phyloP scores from a whole-genome alignment of 2,888 invertebrate genomes.

The Sclerodermus sp. region DNA sequence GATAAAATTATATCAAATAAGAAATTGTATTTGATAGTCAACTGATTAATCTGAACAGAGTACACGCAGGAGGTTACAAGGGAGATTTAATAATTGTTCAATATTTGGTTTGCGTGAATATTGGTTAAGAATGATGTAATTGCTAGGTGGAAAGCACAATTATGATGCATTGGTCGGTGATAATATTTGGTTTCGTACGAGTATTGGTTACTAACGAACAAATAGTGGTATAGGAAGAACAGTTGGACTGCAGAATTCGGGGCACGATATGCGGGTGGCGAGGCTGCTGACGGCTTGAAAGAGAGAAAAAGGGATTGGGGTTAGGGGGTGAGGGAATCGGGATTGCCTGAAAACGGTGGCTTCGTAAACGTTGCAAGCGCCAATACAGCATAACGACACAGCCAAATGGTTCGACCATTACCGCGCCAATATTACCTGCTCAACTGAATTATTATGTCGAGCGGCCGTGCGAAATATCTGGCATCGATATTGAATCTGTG shows the following conservation, averaged over 20 bases:
- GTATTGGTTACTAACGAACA: constrained; percentile 22
- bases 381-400: constrained; percentile 47
- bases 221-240: constrained; percentile 9
- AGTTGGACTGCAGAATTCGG: not conserved
- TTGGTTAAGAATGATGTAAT: constrained; percentile 42
- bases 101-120: constrained; percentile 12
- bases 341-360: constrained; percentile 35
- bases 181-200: constrained; percentile 42
- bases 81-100: too few relatives aligned
- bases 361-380: constrained; percentile 43
- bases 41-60: too few relatives aligned
- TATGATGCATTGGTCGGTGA: constrained; percentile 43
- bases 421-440: constrained; percentile 48
- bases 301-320: constrained; percentile 6
- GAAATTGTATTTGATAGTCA: too few relatives aligned
- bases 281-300: not conserved
- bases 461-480: constrained; percentile 46
- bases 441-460: constrained; percentile 49
- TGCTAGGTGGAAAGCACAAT: constrained; percentile 31
- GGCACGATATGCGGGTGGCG: not conserved
- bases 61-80: too few relatives aligned
- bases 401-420: constrained; percentile 46
- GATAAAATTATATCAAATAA: too few relatives aligned
- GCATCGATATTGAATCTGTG: constrained; percentile 46
- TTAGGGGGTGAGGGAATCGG: too few relatives aligned